Evolutionary conservation across 2,113 vertebrate genomes (phyloP).

Genomic region (Motacilla alba): DNA sequence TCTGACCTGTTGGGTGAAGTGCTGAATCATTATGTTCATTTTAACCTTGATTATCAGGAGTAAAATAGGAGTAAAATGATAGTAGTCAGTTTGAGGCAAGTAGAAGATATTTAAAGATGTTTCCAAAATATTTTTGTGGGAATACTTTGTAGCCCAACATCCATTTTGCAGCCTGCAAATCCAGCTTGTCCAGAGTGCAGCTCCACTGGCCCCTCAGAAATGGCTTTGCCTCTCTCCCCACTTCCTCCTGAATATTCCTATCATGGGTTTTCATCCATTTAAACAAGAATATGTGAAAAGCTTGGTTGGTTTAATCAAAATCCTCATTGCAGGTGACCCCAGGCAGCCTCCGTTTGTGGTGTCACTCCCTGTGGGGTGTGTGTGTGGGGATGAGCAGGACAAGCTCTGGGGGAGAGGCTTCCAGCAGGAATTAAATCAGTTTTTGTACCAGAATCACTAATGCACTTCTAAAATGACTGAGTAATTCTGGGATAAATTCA

Average conservation of each 20-base stretch:
- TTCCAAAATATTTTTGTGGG: not conserved
- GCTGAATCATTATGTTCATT: not conserved
- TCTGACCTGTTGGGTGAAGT: not conserved
- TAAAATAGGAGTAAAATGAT: not conserved
- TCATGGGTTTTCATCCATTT: not conserved
- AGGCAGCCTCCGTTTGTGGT: not conserved
- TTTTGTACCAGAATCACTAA: not conserved
- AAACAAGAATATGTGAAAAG: not conserved
- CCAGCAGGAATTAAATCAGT: not conserved
- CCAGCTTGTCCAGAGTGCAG: not conserved
- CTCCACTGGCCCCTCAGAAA: accelerated
- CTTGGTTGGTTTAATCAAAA: not conserved
- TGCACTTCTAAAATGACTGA: not conserved
- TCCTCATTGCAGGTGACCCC: not conserved
- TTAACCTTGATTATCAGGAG: not conserved
- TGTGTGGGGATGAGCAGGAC: not conserved
- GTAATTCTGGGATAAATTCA: slow-evolving; percentile 20
- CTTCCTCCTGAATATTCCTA: not conserved
- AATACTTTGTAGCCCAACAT: accelerated
- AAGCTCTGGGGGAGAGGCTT: not conserved
- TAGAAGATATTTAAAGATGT: not conserved
- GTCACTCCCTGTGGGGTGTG: not conserved
- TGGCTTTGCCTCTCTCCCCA: not conserved
- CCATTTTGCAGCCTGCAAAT: not conserved
- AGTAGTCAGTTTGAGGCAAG: not conserved